phyloP scores from a whole-genome alignment of 2,888 invertebrate genomes.

The Sthenelais limicola region DNA sequence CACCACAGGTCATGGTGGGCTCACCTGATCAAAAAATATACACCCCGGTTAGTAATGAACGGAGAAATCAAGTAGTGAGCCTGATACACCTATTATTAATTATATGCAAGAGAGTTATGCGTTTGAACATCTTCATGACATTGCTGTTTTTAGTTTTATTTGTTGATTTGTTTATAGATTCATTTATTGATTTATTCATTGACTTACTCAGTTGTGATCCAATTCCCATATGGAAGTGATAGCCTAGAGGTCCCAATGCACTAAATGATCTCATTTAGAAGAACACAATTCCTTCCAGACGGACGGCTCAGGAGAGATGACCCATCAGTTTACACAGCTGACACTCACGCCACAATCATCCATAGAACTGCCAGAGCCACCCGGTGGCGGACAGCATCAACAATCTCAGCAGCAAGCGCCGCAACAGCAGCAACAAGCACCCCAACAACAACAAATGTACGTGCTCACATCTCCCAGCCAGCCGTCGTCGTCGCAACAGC shows the following conservation, averaged over 20 bases:
- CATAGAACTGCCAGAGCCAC: slow-evolving; percentile 15
- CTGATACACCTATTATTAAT: too few species aligned
- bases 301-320: slow-evolving; percentile 9
- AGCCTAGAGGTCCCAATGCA: neutral
- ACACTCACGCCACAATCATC: slow-evolving; percentile 39
- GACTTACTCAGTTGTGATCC: neutral
- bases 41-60: slow-evolving; percentile 10
- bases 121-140: too few species aligned
- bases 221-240: neutral
- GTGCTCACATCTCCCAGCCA: slow-evolving; percentile 24
- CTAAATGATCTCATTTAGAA: neutral
- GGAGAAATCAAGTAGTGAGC: too few species aligned
- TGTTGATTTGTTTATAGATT: too few species aligned
- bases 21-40: slow-evolving; percentile 26
- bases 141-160: too few species aligned
- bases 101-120: too few species aligned
- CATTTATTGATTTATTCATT: too few species aligned
- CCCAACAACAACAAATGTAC: slow-evolving; percentile 39
- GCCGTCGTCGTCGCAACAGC: slow-evolving; percentile 4
- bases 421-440: slow-evolving; percentile 14
- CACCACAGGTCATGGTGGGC: slow-evolving; percentile 26
- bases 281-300: neutral
- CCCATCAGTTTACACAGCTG: slow-evolving; percentile 38
- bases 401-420: neutral
- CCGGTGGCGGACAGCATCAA: neutral